Evolutionary conservation across 2,888 invertebrate species (phyloP).

Genomic region (Blera fallax): DNA sequence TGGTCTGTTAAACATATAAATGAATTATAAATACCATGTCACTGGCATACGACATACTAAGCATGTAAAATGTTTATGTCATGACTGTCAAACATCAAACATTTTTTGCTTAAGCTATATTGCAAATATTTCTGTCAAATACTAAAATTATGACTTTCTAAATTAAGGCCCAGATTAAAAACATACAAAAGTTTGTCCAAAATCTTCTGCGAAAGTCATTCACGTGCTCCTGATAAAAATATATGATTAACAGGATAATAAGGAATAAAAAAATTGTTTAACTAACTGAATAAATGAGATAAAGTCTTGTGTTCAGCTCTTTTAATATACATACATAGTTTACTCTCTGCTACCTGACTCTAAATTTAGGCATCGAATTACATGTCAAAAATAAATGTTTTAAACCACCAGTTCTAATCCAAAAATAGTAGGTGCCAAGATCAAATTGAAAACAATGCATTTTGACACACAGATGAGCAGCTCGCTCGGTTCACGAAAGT

Average conservation of each 20-base stretch:
- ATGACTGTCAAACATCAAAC: not conserved
- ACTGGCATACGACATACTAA: not conserved
- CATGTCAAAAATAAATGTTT: slow-evolving; percentile 12
- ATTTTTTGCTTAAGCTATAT: not conserved
- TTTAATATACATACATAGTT: not conserved
- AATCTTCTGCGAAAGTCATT: not conserved
- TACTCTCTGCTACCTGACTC: not conserved
- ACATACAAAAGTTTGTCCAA: not conserved
- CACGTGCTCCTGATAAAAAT: slow-evolving; percentile 9
- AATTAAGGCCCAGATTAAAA: not conserved
- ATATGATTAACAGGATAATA: slow-evolving; percentile 12
- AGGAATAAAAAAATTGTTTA: slow-evolving; percentile 3
- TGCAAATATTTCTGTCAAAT: slow-evolving; percentile 9
- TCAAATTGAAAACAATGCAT: slow-evolving; percentile 30
- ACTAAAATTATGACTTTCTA: not conserved
- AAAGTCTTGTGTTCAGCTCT: not conserved
- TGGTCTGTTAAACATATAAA: not conserved
- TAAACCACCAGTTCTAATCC: slow-evolving; percentile 4
- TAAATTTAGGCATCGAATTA: slow-evolving; percentile 49
- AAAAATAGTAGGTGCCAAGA: slow-evolving; percentile 35
- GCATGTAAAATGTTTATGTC: not conserved
- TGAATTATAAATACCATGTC: not conserved
- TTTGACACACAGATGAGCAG: slow-evolving; percentile 31
- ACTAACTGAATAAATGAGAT: slow-evolving; percentile 2
- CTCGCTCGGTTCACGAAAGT: slow-evolving; percentile 42